phyloP scores from a whole-genome alignment of 2,113 vertebrate genomes.

The Chiloscyllium plagiosum region DNA sequence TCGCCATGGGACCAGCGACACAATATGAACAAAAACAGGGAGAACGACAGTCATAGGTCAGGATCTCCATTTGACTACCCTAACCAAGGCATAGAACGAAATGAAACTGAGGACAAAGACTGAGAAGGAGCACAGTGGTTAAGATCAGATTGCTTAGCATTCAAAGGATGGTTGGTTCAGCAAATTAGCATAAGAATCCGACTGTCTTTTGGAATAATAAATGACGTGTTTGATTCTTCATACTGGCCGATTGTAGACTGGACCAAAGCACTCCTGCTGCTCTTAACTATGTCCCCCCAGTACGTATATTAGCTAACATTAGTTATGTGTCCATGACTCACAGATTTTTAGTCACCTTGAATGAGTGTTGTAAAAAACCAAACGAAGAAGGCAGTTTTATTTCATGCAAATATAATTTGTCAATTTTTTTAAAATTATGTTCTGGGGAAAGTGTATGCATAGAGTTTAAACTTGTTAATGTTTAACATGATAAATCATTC shows the following conservation, averaged over 20 bases:
- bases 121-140: neutral
- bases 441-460: neutral
- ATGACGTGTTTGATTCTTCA: slow-evolving; percentile 2
- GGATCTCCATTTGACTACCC: neutral
- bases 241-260: neutral
- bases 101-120: neutral
- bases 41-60: slow-evolving; percentile 20
- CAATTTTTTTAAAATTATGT: neutral
- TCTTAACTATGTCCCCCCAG: neutral
- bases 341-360: neutral
- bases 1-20: neutral
- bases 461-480: neutral
- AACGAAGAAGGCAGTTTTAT: neutral
- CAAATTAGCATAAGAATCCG: slow-evolving; percentile 24
- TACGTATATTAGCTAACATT: neutral
- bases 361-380: neutral
- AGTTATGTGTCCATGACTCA: neutral
- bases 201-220: slow-evolving; percentile 33
- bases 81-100: neutral
- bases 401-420: neutral
- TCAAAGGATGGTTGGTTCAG: slow-evolving; percentile 18
- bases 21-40: slow-evolving; percentile 1
- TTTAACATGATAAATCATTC: neutral
- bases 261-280: slow-evolving; percentile 7
- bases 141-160: slow-evolving; percentile 23